Conservation (phyloP, 2,113 vertebrate species). For the Gnathonemus longibarbis region DNA sequence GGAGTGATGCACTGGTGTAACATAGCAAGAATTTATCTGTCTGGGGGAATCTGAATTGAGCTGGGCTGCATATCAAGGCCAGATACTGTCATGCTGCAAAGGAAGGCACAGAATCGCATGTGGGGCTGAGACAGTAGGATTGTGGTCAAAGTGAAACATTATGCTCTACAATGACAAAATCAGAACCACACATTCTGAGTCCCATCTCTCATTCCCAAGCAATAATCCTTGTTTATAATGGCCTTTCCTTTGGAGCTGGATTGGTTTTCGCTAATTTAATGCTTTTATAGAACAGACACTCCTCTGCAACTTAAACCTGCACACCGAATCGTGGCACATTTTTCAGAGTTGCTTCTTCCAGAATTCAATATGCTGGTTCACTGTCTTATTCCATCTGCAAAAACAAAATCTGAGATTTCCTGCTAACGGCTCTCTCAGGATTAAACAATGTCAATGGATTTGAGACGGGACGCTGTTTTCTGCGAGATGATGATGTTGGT, state of each 20-base stretch:
- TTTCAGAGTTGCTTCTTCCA: background rate
- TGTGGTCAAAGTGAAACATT: background rate
- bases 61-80: background rate
- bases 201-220: conserved; percentile 36
- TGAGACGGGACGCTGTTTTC: background rate
- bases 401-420: background rate
- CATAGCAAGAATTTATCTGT: background rate
- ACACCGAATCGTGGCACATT: background rate
- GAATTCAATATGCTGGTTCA: background rate
- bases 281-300: background rate
- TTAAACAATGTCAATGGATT: background rate
- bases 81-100: background rate
- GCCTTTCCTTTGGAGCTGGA: conserved; percentile 41
- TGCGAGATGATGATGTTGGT: background rate
- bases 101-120: background rate
- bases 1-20: background rate
- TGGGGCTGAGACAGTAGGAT: background rate
- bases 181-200: conserved; percentile 22
- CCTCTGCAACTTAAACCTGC: background rate
- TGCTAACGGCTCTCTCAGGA: background rate
- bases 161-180: background rate
- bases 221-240: conserved; percentile 53
- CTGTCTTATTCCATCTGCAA: background rate
- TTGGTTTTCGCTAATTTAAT: conserved; percentile 8
- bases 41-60: background rate